Evolutionary conservation across 2,888 invertebrate genomes (phyloP), one percentile per base, ranked within the genome.

Genomic region (Pterobdella sp.): DNA sequence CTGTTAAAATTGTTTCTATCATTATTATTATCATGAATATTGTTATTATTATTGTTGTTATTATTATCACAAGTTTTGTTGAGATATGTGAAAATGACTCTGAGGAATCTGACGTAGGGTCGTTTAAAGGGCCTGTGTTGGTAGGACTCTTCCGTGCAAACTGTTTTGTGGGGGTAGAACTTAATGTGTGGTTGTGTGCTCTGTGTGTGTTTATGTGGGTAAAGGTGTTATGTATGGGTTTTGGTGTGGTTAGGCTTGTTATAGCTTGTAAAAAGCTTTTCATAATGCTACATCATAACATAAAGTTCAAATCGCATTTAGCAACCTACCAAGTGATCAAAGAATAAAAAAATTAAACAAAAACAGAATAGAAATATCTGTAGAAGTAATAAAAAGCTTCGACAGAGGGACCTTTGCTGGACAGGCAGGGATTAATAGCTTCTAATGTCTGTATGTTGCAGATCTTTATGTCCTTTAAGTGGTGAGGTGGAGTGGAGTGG

Each of bases 41-140:
- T 4, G n/a, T 56, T 56, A n/a, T 56, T 56, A 22, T 56, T 56
- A 56, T 56, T 56, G n/a, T 56, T 56, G n/a, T 56, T 56, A n/a
- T 56, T 56, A 56, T 56, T 7, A 56, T 56, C 3, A 56, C 3
- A 3, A n/a, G 18, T 22, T 22, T 56, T 56, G 60, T 56, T 7
- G 60, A 26, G 18, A 26, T 56, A 56, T 14, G 60, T 56, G n/a
- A 56, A 56, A n/a, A 26, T 56, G 60, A 56, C 60, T 22, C 60
- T 7, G 60, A 56, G 4, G n/a, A 56, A 56, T 26, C 26, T 56
- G 60, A 56, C 60, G 60, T 56, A 56, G 60, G 60, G 14, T 4
- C 26, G n/a, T 22, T 22, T 56, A 26, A 26, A 4, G 3, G 60
- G 60, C 26, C 60, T 56, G 60, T 56, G 10, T 26, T 56, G 60